Evolutionary conservation across 2,113 vertebrate species (phyloP).

Genomic region (Dinomys branickii): DNA sequence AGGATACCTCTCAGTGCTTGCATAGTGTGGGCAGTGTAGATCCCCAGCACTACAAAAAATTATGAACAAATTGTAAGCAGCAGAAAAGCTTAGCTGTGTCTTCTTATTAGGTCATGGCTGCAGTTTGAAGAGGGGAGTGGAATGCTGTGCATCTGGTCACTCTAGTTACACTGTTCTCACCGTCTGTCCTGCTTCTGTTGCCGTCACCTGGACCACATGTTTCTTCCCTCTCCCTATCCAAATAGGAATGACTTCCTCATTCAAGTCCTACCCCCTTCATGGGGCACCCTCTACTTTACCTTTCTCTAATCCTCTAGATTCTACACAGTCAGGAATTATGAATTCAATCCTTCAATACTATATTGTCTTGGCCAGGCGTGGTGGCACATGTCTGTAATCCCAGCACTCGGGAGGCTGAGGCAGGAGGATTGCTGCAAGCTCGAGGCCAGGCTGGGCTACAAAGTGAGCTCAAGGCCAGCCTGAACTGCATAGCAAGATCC

Average conservation of each 20-base stretch:
- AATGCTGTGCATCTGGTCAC: neutral
- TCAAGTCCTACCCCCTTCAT: neutral
- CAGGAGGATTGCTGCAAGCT: too few relatives aligned
- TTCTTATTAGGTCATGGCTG: neutral
- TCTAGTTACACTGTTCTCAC: neutral
- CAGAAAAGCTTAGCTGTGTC: neutral
- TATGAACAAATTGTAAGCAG: neutral
- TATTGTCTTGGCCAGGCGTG: neutral
- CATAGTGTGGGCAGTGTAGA: neutral
- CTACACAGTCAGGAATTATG: constrained; percentile 32
- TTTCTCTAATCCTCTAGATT: constrained; percentile 49
- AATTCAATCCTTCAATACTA: constrained; percentile 22
- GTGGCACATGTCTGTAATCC: too few relatives aligned
- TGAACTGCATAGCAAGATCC: too few relatives aligned
- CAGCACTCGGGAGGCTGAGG: too few relatives aligned
- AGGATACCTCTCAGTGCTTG: neutral
- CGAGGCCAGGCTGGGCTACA: too few relatives aligned
- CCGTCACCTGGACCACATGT: neutral
- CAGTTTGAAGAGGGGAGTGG: neutral
- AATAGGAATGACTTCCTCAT: constrained; percentile 9
- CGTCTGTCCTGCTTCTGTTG: neutral
- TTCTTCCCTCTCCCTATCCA: constrained; percentile 11
- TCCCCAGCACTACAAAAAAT: neutral
- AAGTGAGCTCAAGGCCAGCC: too few relatives aligned
- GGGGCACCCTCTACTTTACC: neutral